Evolutionary conservation across 2,113 vertebrate species (phyloP), one percentile per base, ranked within the genome.

Genomic region (Ammodytes marinus): DNA sequence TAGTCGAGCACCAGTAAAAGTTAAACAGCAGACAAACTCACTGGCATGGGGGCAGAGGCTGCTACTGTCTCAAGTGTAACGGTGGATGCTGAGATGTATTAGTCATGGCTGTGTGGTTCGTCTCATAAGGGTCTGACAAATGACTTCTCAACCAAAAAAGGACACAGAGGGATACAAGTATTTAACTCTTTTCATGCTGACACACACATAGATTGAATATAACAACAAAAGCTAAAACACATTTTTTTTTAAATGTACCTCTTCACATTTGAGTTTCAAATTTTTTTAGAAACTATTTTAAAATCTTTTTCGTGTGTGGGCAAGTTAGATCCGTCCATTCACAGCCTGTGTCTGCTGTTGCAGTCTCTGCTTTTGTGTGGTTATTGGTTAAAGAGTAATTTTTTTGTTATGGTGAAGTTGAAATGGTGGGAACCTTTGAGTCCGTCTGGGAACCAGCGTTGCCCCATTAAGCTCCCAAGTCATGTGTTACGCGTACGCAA

Each of bases 1-100:
- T 85, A 83, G 89, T 92, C 77, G 84, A 86, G 87, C 86, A 70
- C 74, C 88, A 83, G 81, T 61, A 86, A 83, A 75, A 89, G 82
- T 83, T 77, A 82, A 87, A 88, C 89, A 79, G 83, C 83, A 84
- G 78, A 27, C 73, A 59, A 82, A 69, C 64, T 61, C 47, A 42
- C 69, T 57, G 75, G 15, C 60, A 76, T 64, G 61, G 63, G 83
- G 82, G 68, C 65, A 78, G 71, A 79, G 73, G 80, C 73, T 57
- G 67, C 73, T 72, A 70, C 53, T 82, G 74, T 54, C 80, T 79
- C 57, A 64, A 65, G 27, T 74, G 81, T 88, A 85, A 78, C 66
- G 43, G 74, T 79, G 50, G 58, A 86, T 74, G 72, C 69, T 77
- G 74, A 78, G 65, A 86, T 91, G 65, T 88, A 87, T 92, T 88